These are phyloP conservation scores for Ochlodes sylvanus DNA, from an alignment of 2,888 invertebrate genomes.

Conservation along the genomic window DNA sequence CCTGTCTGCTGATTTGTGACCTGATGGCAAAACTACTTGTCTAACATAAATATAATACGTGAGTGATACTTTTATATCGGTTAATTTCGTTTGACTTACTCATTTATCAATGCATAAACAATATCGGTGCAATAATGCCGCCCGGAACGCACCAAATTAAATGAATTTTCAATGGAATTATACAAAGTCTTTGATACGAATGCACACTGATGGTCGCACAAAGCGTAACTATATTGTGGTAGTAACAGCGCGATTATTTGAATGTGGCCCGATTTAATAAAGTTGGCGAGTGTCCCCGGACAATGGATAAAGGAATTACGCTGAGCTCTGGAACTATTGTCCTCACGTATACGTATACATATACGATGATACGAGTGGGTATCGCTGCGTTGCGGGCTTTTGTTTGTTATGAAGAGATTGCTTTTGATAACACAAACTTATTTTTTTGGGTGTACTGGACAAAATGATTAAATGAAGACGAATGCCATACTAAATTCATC, in stretches of 20 bases:
- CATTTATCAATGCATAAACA: conserved; percentile 7
- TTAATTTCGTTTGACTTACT: neutral
- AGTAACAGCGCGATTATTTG: conserved; percentile 33
- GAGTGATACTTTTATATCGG: neutral
- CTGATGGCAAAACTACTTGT: too few species aligned
- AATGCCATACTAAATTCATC: too few species aligned
- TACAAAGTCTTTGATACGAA: conserved; percentile 33
- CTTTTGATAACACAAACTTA: neutral
- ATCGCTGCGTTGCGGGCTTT: neutral
- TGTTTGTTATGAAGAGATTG: conserved; percentile 8
- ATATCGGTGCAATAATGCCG: conserved; percentile 1
- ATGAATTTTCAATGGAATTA: conserved; percentile 29
- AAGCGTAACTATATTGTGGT: conserved; percentile 29
- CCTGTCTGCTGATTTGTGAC: too few species aligned
- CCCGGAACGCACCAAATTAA: conserved; percentile 21
- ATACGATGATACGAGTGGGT: conserved; percentile 6
- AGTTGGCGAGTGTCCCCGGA: conserved; percentile 26
- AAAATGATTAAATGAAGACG: too few species aligned
- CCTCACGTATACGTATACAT: conserved; percentile 10
- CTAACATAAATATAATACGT: too few species aligned
- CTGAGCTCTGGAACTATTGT: conserved; percentile 21
- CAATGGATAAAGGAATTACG: conserved; percentile 36
- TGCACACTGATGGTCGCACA: conserved; percentile 24
- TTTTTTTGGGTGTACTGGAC: neutral
- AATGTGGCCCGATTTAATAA: conserved; percentile 36